Conservation (phyloP, 2,113 vertebrate genomes). For the Chinchilla lanigera region DNA sequence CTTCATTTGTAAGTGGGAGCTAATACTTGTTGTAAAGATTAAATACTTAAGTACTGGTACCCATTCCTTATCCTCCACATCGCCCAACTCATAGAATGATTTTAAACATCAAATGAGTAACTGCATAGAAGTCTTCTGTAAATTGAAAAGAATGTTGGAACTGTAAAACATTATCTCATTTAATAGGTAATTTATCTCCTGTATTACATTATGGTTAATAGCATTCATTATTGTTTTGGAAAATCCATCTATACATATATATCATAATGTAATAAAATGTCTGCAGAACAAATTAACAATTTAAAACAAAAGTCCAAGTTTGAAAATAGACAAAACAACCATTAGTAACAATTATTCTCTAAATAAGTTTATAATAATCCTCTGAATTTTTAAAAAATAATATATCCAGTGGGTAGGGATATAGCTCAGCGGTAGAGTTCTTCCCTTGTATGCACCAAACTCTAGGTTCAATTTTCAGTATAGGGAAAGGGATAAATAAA, state of each 20-base stretch:
- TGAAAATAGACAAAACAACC: slow-evolving; percentile 29
- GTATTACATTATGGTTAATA: neutral
- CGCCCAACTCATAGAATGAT: neutral
- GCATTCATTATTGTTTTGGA: neutral
- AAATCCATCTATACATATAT: neutral
- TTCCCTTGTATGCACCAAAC: neutral
- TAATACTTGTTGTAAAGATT: neutral
- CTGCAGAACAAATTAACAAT: neutral
- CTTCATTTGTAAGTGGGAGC: neutral
- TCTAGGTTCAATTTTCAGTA: neutral
- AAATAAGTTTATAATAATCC: neutral
- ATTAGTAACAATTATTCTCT: neutral
- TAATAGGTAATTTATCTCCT: neutral
- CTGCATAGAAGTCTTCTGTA: neutral
- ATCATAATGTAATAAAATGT: neutral
- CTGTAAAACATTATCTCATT: neutral
- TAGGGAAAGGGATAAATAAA: neutral
- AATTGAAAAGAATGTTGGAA: neutral
- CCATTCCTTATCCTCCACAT: neutral
- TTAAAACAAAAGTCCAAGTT: slow-evolving; percentile 38
- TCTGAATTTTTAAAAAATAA: neutral
- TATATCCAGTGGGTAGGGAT: neutral
- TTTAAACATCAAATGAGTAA: slow-evolving; percentile 5
- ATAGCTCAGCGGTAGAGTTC: neutral
- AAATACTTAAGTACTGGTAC: neutral